Base-by-base conservation (phyloP, 2,113 vertebrate genomes). In the Meleagris gallopavo region DNA sequence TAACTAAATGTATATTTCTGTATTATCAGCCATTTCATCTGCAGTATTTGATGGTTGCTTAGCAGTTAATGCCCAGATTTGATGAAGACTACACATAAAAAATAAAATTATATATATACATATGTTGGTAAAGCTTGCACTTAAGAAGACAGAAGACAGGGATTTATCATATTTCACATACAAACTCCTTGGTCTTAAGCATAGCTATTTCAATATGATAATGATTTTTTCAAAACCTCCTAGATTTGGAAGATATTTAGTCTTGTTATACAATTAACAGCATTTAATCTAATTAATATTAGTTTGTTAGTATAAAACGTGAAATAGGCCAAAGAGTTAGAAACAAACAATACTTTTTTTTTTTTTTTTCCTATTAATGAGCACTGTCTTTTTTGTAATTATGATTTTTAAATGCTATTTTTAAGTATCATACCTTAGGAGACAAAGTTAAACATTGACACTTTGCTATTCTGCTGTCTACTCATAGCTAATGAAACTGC, bases 401-500 rank as follows among this genome's bases (percentile, higher is more conserved):
- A 65, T 8, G 5, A 24, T 16, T 69, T 83, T 88, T 21, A 25
- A 2, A 48, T 30, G 21, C 64, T 75, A 57, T 73, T 96, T 89
- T 84, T 88, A 89, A 34, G 41, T 60, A 57, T 61, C 45, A 81
- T 64, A 64, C 27, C 55, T 92, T 81, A 36, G 34, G 69, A 92
- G 62, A 86, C 48, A 88, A 96, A 94, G 69, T 81, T 90, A 90
- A 95, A 87, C 76, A 60, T 58, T 90, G 78, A 86, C 81, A 94
- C 78, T 89, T 64, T 90, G 69, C 62, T 90, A 32, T 57, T 92
- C 65, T 93, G 54, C 54, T 93, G 55, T 77, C 86, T 92, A 46
- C 18, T 83, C 72, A 67, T 61, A 92, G 55, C 43, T 82, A 84
- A 85, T 80, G 62, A 95, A 89, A 88, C 71, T 73, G 55, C 80